A percentile compares a stretch with the other conserved stretches of the same genome.
phyloP scores from a whole-genome alignment of 2,113 vertebrate genomes.

The Mola mola region DNA sequence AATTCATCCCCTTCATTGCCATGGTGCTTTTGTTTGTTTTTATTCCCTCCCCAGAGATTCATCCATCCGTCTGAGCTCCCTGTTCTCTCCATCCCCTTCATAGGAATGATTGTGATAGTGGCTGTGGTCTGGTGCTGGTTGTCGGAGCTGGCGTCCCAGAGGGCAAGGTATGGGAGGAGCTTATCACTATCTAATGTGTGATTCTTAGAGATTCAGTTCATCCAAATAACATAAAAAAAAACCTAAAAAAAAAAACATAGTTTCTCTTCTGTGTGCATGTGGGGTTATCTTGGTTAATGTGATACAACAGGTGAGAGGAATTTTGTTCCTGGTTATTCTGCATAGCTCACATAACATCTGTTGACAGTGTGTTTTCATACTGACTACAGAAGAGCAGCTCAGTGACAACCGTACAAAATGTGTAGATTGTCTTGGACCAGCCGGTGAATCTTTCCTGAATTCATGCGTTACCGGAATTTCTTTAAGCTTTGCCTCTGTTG shows the following conservation, averaged over 20 bases:
- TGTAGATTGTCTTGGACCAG: too few relatives aligned
- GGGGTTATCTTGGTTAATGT: too few relatives aligned
- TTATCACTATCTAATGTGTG: slow-evolving; percentile 55
- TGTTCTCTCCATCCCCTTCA: slow-evolving; percentile 87
- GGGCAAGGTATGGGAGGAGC: slow-evolving; percentile 85
- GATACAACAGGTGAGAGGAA: not conserved
- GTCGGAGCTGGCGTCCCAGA: slow-evolving; percentile 89
- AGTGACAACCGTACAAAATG: too few relatives aligned
- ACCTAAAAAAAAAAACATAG: too few relatives aligned
- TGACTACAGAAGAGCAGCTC: not conserved
- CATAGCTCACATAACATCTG: not conserved
- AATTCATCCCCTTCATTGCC: slow-evolving; percentile 69
- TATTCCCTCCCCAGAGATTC: slow-evolving; percentile 82
- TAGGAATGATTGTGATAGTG: slow-evolving; percentile 94
- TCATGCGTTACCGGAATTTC: too few relatives aligned
- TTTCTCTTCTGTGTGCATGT: too few relatives aligned
- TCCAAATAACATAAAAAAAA: slow-evolving; percentile 4
- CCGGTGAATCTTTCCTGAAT: not conserved
- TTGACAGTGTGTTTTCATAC: not conserved
- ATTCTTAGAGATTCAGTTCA: slow-evolving; percentile 29
- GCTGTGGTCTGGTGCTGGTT: slow-evolving; percentile 93
- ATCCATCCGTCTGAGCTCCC: slow-evolving; percentile 84
- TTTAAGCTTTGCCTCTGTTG: too few relatives aligned
- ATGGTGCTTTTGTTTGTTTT: slow-evolving; percentile 72
- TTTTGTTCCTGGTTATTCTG: not conserved